phyloP scores from a whole-genome alignment of 2,888 invertebrate genomes.

The Tuta absoluta region DNA sequence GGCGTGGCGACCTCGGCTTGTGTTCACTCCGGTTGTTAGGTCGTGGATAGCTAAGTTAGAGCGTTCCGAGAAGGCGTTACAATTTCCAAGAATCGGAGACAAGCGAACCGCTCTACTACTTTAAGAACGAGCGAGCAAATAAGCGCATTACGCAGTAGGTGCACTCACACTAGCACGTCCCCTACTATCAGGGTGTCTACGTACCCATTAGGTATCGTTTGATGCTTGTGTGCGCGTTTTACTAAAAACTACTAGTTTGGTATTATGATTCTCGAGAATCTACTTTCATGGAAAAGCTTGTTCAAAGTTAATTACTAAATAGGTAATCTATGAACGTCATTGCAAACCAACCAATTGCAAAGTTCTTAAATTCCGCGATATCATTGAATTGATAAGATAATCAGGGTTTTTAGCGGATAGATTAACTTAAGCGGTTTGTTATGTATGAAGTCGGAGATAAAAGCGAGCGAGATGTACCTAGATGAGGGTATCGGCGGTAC shows the following conservation, averaged over 20 bases:
- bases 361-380: background rate
- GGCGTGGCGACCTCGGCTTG: conserved; percentile 74
- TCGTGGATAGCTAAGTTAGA: conserved; percentile 69
- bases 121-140: conserved; percentile 69
- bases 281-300: conserved; percentile 28
- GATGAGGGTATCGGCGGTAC: conserved; percentile 31
- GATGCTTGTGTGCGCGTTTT: conserved; percentile 41
- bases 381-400: conserved; percentile 14
- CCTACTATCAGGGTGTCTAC: conserved; percentile 37
- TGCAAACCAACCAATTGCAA: background rate
- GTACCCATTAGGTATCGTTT: conserved; percentile 40
- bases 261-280: conserved; percentile 26
- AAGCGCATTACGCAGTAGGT: conserved; percentile 67
- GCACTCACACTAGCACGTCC: conserved; percentile 42
- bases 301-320: background rate
- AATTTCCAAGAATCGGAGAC: conserved; percentile 79
- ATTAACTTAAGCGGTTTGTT: background rate
- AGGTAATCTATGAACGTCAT: background rate
- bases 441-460: conserved; percentile 32
- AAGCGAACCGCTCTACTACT: conserved; percentile 69
- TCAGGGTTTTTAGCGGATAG: background rate
- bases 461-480: background rate
- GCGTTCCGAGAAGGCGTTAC: conserved; percentile 80
- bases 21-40: conserved; percentile 66
- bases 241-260: conserved; percentile 32